These are phyloP conservation scores for Drosophila erecta DNA, from an alignment of 1,140 invertebrate genomes.

Conservation along the genomic window DNA sequence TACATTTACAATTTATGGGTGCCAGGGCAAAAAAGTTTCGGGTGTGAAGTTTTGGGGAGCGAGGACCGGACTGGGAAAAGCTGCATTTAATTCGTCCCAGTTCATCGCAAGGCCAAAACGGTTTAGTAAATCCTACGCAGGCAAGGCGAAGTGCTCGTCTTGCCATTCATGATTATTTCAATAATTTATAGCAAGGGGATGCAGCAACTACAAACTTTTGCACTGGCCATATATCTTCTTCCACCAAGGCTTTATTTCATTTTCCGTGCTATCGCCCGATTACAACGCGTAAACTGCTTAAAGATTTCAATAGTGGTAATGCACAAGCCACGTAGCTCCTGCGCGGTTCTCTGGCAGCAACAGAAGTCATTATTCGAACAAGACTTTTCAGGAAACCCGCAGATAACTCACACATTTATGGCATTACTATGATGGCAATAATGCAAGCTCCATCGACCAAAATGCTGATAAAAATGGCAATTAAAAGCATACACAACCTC, in stretches of 20 bases:
- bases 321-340: slow-evolving; percentile 8
- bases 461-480: slow-evolving; percentile 66
- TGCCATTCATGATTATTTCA: slow-evolving; percentile 8
- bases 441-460: slow-evolving; percentile 26
- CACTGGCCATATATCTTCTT: slow-evolving; percentile 8
- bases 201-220: slow-evolving; percentile 8
- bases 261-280: slow-evolving; percentile 11
- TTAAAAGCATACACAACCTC: slow-evolving; percentile 53
- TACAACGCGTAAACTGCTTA: slow-evolving; percentile 24
- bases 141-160: background rate
- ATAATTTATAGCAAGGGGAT: slow-evolving; percentile 11
- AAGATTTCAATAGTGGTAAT: slow-evolving; percentile 29
- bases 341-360: background rate
- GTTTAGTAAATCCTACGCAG: slow-evolving; percentile 13
- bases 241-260: background rate
- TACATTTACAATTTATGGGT: slow-evolving; percentile 72
- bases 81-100: background rate
- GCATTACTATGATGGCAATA: slow-evolving; percentile 26
- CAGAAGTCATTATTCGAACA: slow-evolving; percentile 31
- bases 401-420: slow-evolving; percentile 29
- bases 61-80: background rate
- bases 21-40: slow-evolving; percentile 43
- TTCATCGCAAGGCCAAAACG: background rate
- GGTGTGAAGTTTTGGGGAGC: background rate
- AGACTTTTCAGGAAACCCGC: background rate